These are phyloP conservation scores for Rhabdophis nuchalis DNA, from an alignment of 2,797 vertebrate species.

Conservation along the genomic window DNA sequence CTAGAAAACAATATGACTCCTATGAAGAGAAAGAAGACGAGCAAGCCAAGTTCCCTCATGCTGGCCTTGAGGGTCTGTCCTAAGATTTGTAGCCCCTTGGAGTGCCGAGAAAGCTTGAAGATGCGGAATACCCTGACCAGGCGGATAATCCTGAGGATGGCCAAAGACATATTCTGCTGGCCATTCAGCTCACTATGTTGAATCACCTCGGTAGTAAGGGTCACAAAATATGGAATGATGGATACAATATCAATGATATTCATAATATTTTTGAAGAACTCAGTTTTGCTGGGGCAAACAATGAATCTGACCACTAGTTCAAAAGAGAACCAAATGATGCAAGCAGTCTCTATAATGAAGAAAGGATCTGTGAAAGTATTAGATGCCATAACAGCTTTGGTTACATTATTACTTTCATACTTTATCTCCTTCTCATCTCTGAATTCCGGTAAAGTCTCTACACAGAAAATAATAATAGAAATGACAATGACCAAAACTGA, in stretches of 20 bases:
- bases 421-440: constrained; percentile 81
- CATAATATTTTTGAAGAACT: constrained; percentile 97
- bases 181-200: constrained; percentile 78
- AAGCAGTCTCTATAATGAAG: constrained; percentile 93
- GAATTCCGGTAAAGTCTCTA: constrained; percentile 95
- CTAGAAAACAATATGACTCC: constrained; percentile 98
- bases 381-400: constrained; percentile 69
- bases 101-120: constrained; percentile 94
- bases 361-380: constrained; percentile 88
- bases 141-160: constrained; percentile 90
- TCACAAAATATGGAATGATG: constrained; percentile 96
- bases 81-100: constrained; percentile 90
- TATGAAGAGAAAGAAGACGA: constrained; percentile 98
- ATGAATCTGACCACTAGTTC: constrained; percentile 86
- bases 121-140: constrained; percentile 94
- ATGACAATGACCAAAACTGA: constrained; percentile 94
- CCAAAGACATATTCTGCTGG: constrained; percentile 93
- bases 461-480: constrained; percentile 96
- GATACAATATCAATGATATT: constrained; percentile 96
- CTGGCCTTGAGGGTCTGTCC: constrained; percentile 91
- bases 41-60: constrained; percentile 87
- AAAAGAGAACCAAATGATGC: constrained; percentile 97
- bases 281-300: constrained; percentile 93
- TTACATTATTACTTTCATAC: constrained; percentile 58
- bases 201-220: constrained; percentile 88